Evolutionary conservation across 2,113 vertebrate genomes (phyloP), one percentile per base, ranked within the genome.

Genomic region (Syngnathus typhle): DNA sequence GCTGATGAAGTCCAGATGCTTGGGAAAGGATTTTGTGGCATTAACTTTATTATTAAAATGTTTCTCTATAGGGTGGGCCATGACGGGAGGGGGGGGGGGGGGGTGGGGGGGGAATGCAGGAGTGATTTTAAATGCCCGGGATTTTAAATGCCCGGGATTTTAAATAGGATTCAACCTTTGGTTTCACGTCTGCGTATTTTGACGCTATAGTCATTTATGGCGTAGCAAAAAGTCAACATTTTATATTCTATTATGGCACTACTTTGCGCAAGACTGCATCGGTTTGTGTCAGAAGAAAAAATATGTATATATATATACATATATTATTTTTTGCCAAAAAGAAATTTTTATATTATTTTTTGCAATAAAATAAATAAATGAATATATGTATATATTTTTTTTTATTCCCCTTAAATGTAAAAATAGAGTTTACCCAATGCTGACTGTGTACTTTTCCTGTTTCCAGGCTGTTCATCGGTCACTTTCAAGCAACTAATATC

Each of bases 1-100:
- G 66, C 78, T 82, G 80, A 81, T 70, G 82, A 79, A 82, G 70
- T 68, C 75, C 56, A 71, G 67, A 70, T 10, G 46, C 64, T 64
- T 54, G 38, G 15, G 65, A 46, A 51, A 43, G 60, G 69, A 80
- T 79, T 77, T 58, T 70, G 8, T 36, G 61, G 64, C 52, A 67
- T 54, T 52, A 55, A 67, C 64, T 70, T 49, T 65, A 56, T 61
- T 12, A 3, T 23, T 32, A 32, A 32, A 32, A 0, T 3, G 0
- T 32, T 6, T 9, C 16, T 62, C n/a, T 27, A 27, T 62, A 12
- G 21, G 27, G 23, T 62, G 60, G n/a, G 10, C 11, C 37, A 55
- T 27, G 21, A 55, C 11, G 10, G 10, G 52, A 9, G 10, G 11
- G 52, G 4, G 21, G 11, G 21, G 4, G 9, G 10, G n/a, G 4